phyloP scores from a whole-genome alignment of 1,140 invertebrate genomes.

The Ridgeia piscesae region DNA sequence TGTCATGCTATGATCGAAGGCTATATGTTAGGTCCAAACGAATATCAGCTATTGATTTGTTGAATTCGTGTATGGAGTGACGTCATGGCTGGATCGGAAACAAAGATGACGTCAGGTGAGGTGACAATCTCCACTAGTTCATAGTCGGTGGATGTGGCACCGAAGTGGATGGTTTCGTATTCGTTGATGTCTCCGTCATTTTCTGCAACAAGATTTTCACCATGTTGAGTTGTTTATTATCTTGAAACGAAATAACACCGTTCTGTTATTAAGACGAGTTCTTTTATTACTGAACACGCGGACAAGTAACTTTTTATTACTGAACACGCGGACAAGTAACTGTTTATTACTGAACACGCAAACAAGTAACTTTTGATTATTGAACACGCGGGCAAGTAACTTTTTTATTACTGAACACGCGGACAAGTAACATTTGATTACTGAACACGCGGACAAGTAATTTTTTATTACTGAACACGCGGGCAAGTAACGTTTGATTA shows the following conservation, averaged over 20 bases:
- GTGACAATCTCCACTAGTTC: background rate
- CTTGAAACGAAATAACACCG: background rate
- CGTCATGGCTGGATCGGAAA: background rate
- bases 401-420: too few species aligned
- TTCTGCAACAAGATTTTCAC: background rate
- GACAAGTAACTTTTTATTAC: background rate
- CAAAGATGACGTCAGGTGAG: background rate
- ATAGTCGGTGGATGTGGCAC: background rate
- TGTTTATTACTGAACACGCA: too few species aligned
- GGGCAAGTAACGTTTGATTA: background rate
- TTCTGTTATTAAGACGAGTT: background rate
- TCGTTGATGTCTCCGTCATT: background rate
- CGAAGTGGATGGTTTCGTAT: background rate
- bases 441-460: background rate
- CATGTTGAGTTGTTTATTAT: background rate
- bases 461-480: background rate
- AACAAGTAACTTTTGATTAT: too few species aligned
- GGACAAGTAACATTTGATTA: too few species aligned
- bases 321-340: too few species aligned
- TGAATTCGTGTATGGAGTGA: background rate
- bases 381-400: too few species aligned
- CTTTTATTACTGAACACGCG: background rate
- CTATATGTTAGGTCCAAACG: background rate
- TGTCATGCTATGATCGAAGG: background rate
- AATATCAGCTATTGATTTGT: background rate